Conservation (phyloP, 2,797 vertebrate genomes). For the Mus spretus region DNA sequence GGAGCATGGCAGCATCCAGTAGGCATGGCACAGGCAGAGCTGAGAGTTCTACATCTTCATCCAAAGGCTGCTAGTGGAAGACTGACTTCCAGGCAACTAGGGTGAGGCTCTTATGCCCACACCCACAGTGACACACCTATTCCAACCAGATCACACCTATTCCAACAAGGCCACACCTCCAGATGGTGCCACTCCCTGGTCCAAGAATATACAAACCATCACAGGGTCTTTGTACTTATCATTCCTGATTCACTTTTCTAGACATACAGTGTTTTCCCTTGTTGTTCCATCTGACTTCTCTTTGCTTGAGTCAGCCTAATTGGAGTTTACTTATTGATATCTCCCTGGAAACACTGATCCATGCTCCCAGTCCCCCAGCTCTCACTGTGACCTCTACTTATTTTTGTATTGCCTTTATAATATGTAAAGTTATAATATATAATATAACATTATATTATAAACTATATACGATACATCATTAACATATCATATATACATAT, state of each 20-base stretch:
- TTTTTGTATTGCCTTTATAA: constrained; percentile 35
- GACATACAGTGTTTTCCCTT: background rate
- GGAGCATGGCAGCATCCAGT: too few relatives aligned
- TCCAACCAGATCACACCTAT: too few relatives aligned
- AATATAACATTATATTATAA: background rate
- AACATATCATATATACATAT: too few relatives aligned
- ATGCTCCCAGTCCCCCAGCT: background rate
- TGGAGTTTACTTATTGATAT: background rate
- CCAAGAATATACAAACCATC: too few relatives aligned
- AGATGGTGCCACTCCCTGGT: too few relatives aligned
- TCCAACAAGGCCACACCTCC: too few relatives aligned
- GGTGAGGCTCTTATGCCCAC: too few relatives aligned
- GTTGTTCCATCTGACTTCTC: background rate
- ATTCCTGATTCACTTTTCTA: background rate
- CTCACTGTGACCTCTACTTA: background rate
- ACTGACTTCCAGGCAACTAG: too few relatives aligned
- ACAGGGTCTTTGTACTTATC: background rate
- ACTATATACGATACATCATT: background rate
- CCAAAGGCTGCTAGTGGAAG: too few relatives aligned
- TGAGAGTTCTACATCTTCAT: too few relatives aligned
- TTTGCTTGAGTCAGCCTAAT: background rate
- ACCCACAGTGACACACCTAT: too few relatives aligned
- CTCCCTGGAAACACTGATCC: background rate
- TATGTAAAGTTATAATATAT: background rate
- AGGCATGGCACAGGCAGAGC: too few relatives aligned